Base-by-base conservation (phyloP, 2,797 vertebrate species). In the Coracias cyanogaster region DNA sequence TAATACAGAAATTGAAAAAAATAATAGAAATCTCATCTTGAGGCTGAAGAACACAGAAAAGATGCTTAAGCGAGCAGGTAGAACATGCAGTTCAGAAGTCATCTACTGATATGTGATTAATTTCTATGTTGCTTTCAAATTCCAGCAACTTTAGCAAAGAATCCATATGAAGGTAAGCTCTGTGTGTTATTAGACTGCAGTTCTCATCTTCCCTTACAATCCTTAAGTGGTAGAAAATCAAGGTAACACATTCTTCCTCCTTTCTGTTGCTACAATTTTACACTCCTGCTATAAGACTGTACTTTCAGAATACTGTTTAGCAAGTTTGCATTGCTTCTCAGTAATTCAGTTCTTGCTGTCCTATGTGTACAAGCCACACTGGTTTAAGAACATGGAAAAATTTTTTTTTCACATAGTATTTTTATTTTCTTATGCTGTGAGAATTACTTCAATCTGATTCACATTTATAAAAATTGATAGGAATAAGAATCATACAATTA, bases 91-190 rank as follows among this genome's bases (percentile, higher is more conserved):
- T 64, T 92, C 57, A 67, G 39, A 48, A 49, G 66, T 54, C 29
- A 81, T 33, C 58, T 79, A 52, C 22, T n/a, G 16, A n/a, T 65
- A 46, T 0, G 2, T 9, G 31, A 76, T 29, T 81, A 5, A 84
- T 35, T 92, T 82, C 33, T 35, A 43, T 54, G 28, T 71, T 29
- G 28, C 49, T 69, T 92, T 92, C n/a, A 52, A 81, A 66, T 60
- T 62, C 73, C 26, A 89, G 46, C 19, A 72, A 65, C 76, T 95
- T 41, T 60, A 78, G 33, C 39, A 81, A 58, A 93, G 51, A 85
- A 83, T 17, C 48, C 25, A 8, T 28, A 41, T 10, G 11, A 85
- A 79, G 48, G 5, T 52, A 57, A 67, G 24, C 22, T 57, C 66
- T 39, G 21, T 52, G 15, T 31, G 46, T 82, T 58, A 45, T 46